These are phyloP conservation scores for Lepus townsendii DNA, from an alignment of 2,797 vertebrate species.

Conservation along the genomic window DNA sequence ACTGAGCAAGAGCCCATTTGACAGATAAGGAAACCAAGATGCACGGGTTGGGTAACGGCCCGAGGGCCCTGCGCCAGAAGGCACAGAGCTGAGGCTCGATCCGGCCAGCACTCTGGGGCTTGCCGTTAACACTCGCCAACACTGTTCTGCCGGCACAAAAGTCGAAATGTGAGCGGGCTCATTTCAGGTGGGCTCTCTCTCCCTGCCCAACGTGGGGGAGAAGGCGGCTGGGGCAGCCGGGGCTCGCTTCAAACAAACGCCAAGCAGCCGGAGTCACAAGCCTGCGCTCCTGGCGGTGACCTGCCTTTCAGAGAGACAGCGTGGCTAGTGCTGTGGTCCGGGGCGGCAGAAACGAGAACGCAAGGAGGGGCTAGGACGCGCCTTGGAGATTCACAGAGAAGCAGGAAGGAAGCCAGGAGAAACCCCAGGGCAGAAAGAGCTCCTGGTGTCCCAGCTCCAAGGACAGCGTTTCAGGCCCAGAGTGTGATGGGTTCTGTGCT, in stretches of 20 bases:
- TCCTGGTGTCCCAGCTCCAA: not conserved
- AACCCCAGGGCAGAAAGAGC: not conserved
- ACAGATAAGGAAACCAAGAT: not conserved
- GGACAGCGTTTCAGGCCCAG: not conserved
- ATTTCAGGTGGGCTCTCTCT: not conserved
- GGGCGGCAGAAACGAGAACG: not conserved
- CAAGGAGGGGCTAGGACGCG: not conserved
- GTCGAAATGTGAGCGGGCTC: not conserved
- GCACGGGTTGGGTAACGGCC: not conserved
- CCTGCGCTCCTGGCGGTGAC: not conserved
- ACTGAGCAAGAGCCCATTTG: not conserved
- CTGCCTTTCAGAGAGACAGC: not conserved
- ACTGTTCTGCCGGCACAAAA: not conserved
- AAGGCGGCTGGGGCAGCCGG: not conserved
- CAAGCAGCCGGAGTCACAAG: not conserved
- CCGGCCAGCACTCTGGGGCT: no score
- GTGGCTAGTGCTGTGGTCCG: not conserved
- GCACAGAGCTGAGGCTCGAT: not conserved
- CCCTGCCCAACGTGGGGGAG: not conserved
- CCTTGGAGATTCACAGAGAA: not conserved
- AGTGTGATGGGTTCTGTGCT: not conserved
- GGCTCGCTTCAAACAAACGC: not conserved
- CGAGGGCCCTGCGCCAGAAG: not conserved
- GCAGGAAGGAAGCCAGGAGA: not conserved
- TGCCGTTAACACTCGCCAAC: rapidly evolving